Conservation (phyloP, 2,113 vertebrate species). For the Boleophthalmus pectinirostris region DNA sequence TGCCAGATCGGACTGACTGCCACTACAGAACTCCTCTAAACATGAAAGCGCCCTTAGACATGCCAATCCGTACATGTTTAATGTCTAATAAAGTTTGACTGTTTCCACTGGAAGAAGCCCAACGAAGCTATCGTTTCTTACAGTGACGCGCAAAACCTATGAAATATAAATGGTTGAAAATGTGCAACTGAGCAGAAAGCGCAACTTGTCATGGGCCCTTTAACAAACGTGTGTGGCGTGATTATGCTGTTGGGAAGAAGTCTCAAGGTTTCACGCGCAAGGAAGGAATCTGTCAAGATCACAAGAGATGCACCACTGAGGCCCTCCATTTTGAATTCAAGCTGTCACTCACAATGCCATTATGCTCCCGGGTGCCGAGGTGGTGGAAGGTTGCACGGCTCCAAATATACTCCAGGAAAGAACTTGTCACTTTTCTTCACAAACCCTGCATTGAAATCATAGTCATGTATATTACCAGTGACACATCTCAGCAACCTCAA, state of each 20-base stretch:
- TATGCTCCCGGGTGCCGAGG: conserved; percentile 33
- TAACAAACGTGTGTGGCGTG: not conserved
- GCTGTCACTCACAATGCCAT: conserved; percentile 53
- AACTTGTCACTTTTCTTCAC: conserved; percentile 27
- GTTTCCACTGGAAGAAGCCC: conserved; percentile 18
- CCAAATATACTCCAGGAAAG: conserved; percentile 31
- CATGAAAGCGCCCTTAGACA: conserved; percentile 39
- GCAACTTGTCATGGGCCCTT: not conserved
- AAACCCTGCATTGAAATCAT: conserved; percentile 30
- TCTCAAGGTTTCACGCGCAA: conserved; percentile 35
- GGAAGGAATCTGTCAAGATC: conserved; percentile 47
- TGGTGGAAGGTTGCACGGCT: conserved; percentile 15
- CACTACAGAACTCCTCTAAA: conserved; percentile 25
- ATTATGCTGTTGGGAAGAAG: conserved; percentile 14
- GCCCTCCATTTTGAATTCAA: conserved; percentile 46
- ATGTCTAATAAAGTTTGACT: conserved; percentile 46
- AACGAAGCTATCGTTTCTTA: conserved; percentile 31
- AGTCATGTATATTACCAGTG: conserved; percentile 39
- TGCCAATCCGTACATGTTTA: conserved; percentile 11
- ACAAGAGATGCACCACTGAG: conserved; percentile 11
- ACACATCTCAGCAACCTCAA: conserved; percentile 28
- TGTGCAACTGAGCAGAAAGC: conserved; percentile 15
- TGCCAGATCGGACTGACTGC: conserved; percentile 53
- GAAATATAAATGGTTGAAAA: conserved; percentile 29
- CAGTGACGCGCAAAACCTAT: conserved; percentile 9